Evolutionary conservation across 2,797 vertebrate species (phyloP), one percentile per base, ranked within the genome.

Genomic region (Brotula barbata): DNA sequence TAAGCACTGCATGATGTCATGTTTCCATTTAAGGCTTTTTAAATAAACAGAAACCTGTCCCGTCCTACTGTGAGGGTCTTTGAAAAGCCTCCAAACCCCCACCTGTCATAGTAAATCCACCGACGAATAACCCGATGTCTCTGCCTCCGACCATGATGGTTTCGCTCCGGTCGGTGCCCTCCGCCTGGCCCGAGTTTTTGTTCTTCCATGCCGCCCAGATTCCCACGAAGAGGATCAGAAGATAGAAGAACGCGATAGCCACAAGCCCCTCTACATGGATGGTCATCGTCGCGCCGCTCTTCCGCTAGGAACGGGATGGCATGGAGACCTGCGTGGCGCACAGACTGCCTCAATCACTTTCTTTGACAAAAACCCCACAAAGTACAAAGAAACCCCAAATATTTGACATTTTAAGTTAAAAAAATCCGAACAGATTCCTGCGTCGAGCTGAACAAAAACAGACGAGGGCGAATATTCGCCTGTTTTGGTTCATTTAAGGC

Each of bases 141-240:
- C 97, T 93, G 52, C 96, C 96, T 6, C 97, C 97, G 2, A 99
- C 96, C 89, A 99, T 98, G 80, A 99, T 98, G 75, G 92, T 95
- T 83, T 99, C 96, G 0, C 95, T 94, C 71, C 95, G 95, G 81
- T 94, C 93, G 14, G 85, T 77, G 64, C 90, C 92, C 76, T 92
- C 93, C 40, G 91, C 77, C 3, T 89, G 92, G 49, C 94, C 89
- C 0, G 91, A 93, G 88, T 96, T 94, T 78, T 97, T 98, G 90
- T 96, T 99, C 89, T 95, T 97, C 96, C 96, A 97, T 60, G 97
- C 95, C 70, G 97, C 97, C 97, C 97, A 98, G 88, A 99, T 97
- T 58, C 97, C 97, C 81, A 99, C 96, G 45, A 91, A 63, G 63
- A 99, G 88, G 77, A 99, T 99, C 20, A 96, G 91, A 48, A 96